Evolutionary conservation across 2,797 vertebrate species (phyloP).

Genomic region (Chlorospingus flavigularis): DNA sequence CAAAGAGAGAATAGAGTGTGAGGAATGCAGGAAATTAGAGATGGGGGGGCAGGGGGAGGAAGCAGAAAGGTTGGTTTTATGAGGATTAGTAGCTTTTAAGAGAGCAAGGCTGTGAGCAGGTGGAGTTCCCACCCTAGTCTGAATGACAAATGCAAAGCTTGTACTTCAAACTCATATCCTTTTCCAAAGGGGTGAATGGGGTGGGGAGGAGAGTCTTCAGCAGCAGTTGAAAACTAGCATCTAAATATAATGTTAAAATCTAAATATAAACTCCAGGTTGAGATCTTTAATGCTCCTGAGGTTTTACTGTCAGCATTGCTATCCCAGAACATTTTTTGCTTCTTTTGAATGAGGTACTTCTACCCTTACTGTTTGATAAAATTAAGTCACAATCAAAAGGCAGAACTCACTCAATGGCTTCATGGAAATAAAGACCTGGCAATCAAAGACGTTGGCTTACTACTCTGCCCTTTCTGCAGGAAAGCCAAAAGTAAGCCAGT

Average conservation of each 20-base stretch:
- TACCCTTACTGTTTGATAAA: background rate
- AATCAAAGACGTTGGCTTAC: background rate
- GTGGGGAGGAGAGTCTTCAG: background rate
- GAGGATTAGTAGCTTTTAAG: constrained; percentile 69
- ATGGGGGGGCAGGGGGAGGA: background rate
- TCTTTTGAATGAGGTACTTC: background rate
- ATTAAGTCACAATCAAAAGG: background rate
- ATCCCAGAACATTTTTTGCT: background rate
- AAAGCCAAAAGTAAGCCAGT: background rate
- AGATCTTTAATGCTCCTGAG: background rate
- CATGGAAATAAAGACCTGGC: background rate
- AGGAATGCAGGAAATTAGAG: constrained; percentile 62
- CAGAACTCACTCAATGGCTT: background rate
- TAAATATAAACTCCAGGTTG: background rate
- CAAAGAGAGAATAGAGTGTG: constrained; percentile 62
- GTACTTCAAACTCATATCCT: background rate
- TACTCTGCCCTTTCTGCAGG: background rate
- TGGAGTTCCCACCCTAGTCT: constrained; percentile 58
- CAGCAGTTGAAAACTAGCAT: background rate
- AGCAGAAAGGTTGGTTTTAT: constrained; percentile 64
- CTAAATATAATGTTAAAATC: background rate
- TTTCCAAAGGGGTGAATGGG: background rate
- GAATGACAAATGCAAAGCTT: constrained; percentile 22
- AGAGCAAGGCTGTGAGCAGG: constrained; percentile 64
- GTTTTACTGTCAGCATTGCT: background rate